phyloP scores from a whole-genome alignment of 2,888 invertebrate species.

The Calliopum simillimum region DNA sequence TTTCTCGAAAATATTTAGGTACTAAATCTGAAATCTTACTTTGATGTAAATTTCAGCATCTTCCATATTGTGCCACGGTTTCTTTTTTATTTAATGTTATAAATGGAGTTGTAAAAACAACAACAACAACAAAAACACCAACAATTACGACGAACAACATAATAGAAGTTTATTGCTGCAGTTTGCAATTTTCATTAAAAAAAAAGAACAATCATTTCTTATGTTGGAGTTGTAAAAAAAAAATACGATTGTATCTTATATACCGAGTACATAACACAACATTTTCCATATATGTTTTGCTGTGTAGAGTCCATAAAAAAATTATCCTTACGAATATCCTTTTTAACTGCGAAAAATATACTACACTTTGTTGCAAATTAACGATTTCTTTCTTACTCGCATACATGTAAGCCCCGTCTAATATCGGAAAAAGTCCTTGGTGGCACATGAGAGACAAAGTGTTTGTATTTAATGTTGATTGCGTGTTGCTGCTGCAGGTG shows the following conservation, averaged over 20 bases:
- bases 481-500: background rate
- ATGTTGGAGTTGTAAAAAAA: too few species aligned
- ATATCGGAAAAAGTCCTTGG: too few species aligned
- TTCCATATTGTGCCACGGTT: too few species aligned
- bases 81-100: too few species aligned
- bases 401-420: too few species aligned
- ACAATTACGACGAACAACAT: slow-evolving; percentile 11
- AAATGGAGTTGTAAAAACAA: slow-evolving; percentile 28
- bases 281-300: too few species aligned
- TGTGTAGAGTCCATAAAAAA: background rate
- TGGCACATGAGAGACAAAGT: background rate
- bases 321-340: slow-evolving; percentile 3
- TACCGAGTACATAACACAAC: background rate
- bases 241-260: slow-evolving; percentile 1
- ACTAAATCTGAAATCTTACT: too few species aligned
- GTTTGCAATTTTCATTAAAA: slow-evolving; percentile 8
- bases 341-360: too few species aligned
- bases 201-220: too few species aligned
- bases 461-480: slow-evolving; percentile 10
- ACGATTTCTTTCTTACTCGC: background rate
- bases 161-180: slow-evolving; percentile 8
- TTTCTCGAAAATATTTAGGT: too few species aligned
- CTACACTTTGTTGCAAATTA: slow-evolving; percentile 6
- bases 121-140: slow-evolving; percentile 39
- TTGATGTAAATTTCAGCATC: too few species aligned